Evolutionary conservation across 2,888 invertebrate species (phyloP).

Genomic region (Agonum fuliginosum): DNA sequence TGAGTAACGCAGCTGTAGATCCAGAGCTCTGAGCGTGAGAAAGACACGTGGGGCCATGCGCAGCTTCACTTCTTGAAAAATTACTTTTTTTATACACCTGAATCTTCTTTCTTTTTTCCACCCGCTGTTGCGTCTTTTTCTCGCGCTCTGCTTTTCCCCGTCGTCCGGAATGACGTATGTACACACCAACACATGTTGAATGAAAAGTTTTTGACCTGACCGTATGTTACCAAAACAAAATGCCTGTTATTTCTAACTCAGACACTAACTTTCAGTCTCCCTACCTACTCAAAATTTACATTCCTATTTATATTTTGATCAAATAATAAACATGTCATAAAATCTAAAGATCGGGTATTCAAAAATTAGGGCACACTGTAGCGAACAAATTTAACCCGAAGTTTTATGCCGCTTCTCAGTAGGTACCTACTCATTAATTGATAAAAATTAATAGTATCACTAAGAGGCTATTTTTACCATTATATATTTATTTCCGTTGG

Average conservation of each 20-base stretch:
- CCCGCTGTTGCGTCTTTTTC: conserved; percentile 16
- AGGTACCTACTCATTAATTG: too few relatives aligned
- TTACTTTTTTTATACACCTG: conserved; percentile 58
- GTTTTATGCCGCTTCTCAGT: too few relatives aligned
- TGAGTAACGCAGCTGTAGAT: conserved; percentile 39
- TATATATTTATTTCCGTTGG: too few relatives aligned
- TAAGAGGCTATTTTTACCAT: too few relatives aligned
- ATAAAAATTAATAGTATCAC: too few relatives aligned
- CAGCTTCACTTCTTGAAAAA: conserved; percentile 52
- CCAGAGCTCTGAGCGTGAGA: conserved; percentile 34
- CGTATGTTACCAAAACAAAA: conserved; percentile 53
- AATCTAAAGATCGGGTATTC: too few relatives aligned
- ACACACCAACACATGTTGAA: conserved; percentile 56
- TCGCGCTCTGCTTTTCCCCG: neutral
- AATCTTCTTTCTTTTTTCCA: conserved; percentile 41
- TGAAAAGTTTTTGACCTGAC: conserved; percentile 58
- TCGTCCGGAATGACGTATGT: conserved; percentile 40
- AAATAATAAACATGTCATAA: conserved; percentile 12
- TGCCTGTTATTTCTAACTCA: conserved; percentile 43
- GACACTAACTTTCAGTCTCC: conserved; percentile 6
- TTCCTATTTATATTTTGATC: conserved; percentile 5
- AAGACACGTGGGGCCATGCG: conserved; percentile 53
- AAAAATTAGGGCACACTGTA: too few relatives aligned
- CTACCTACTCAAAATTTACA: conserved; percentile 31
- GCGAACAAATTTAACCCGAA: too few relatives aligned